phyloP scores from a whole-genome alignment of 2,797 vertebrate species.

The Brachyrhaphis roseni region DNA sequence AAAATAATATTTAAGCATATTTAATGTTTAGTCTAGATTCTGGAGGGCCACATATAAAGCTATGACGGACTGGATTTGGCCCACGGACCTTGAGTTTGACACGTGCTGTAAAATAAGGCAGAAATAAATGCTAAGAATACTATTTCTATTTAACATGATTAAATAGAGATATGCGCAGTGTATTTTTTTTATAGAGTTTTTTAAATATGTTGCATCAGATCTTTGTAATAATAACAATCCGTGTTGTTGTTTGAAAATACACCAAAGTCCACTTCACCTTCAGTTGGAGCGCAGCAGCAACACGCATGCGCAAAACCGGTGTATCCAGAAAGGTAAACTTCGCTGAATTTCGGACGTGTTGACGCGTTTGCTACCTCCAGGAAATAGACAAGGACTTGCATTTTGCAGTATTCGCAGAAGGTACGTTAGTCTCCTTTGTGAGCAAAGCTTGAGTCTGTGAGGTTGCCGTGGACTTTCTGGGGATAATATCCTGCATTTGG shows the following conservation, averaged over 20 bases:
- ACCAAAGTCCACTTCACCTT: neutral
- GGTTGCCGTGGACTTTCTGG: conserved; percentile 8
- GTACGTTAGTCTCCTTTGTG: accelerated
- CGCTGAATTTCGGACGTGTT: neutral
- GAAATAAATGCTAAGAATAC: neutral
- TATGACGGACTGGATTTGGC: no score
- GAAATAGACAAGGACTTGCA: accelerated
- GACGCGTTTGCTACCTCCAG: neutral
- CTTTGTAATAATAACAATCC: neutral
- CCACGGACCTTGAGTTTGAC: no score
- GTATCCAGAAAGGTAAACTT: conserved; percentile 38
- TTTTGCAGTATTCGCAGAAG: neutral
- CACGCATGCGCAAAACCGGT: conserved; percentile 50
- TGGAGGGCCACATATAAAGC: no score
- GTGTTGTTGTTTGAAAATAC: neutral
- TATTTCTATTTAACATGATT: neutral
- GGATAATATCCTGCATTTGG: neutral
- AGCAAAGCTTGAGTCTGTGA: neutral
- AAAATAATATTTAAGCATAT: no score
- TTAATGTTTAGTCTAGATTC: no score
- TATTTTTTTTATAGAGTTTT: neutral
- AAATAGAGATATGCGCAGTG: neutral
- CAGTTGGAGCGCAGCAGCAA: neutral
- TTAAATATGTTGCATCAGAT: neutral
- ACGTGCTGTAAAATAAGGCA: neutral